These are phyloP conservation scores for Epinephelus fuscoguttatus DNA, from an alignment of 2,113 vertebrate species.

Conservation along the genomic window DNA sequence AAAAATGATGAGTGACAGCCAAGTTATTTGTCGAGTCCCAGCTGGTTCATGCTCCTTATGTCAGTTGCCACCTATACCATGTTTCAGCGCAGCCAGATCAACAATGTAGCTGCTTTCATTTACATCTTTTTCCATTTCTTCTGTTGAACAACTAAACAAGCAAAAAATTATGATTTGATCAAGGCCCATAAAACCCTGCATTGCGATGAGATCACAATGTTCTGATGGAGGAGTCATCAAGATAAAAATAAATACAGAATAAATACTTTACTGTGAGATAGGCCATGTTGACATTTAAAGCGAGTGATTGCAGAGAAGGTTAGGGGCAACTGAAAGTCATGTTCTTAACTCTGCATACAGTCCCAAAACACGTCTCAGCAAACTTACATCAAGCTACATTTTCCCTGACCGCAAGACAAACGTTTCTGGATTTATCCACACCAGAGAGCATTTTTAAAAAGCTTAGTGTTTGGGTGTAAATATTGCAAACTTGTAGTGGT, in stretches of 20 bases:
- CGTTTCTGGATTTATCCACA: not conserved
- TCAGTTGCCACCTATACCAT: not conserved
- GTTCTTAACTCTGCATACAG: not conserved
- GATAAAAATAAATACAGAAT: not conserved
- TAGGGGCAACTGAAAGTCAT: not conserved
- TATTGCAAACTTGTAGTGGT: not conserved
- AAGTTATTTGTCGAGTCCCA: not conserved
- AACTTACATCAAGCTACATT: not conserved
- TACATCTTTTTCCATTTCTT: not conserved
- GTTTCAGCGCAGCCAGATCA: not conserved
- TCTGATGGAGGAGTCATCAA: not conserved
- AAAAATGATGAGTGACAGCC: too few species aligned
- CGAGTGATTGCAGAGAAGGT: slow-evolving; percentile 9
- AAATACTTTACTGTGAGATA: not conserved
- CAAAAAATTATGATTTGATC: not conserved
- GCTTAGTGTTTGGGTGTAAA: not conserved
- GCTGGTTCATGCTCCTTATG: slow-evolving; percentile 2
- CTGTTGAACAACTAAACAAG: not conserved
- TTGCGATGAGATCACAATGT: not conserved
- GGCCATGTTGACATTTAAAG: slow-evolving; percentile 35
- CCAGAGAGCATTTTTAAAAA: not conserved
- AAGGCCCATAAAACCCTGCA: not conserved
- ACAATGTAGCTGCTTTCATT: not conserved
- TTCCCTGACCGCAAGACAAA: not conserved
- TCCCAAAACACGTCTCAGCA: not conserved